Evolutionary conservation across 2,113 vertebrate genomes (phyloP).

Genomic region (Camelus dromedarius): DNA sequence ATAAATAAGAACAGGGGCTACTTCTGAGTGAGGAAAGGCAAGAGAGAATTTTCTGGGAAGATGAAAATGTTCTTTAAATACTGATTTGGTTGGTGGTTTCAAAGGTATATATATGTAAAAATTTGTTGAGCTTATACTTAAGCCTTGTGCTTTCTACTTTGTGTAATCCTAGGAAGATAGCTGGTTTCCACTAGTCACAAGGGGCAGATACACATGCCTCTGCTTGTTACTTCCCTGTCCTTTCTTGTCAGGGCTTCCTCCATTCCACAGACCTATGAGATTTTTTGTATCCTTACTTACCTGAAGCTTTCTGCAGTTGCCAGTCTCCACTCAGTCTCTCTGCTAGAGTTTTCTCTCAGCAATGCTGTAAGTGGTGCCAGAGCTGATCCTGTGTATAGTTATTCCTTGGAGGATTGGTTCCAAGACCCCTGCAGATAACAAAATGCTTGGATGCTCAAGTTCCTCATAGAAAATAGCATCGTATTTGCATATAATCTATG

Average conservation of each 20-base stretch:
- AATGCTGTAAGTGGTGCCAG: neutral
- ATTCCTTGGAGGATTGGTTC: neutral
- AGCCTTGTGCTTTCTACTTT: neutral
- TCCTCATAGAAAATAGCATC: neutral
- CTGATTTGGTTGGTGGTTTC: neutral
- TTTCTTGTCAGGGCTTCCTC: neutral
- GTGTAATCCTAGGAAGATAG: neutral
- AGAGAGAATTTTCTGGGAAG: neutral
- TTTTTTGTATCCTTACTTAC: neutral
- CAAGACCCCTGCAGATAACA: neutral
- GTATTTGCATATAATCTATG: neutral
- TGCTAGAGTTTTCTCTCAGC: neutral
- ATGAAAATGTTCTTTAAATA: neutral
- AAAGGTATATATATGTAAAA: neutral
- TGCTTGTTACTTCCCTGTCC: neutral
- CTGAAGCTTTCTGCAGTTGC: neutral
- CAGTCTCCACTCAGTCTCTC: neutral
- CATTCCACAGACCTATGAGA: neutral
- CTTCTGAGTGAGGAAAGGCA: neutral
- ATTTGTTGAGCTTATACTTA: neutral
- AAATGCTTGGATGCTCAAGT: neutral
- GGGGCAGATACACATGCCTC: neutral
- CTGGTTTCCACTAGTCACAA: neutral
- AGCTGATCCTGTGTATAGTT: neutral
- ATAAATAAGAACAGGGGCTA: neutral